phyloP scores from a whole-genome alignment of 2,888 invertebrate species.

The Drosophila lacicola region DNA sequence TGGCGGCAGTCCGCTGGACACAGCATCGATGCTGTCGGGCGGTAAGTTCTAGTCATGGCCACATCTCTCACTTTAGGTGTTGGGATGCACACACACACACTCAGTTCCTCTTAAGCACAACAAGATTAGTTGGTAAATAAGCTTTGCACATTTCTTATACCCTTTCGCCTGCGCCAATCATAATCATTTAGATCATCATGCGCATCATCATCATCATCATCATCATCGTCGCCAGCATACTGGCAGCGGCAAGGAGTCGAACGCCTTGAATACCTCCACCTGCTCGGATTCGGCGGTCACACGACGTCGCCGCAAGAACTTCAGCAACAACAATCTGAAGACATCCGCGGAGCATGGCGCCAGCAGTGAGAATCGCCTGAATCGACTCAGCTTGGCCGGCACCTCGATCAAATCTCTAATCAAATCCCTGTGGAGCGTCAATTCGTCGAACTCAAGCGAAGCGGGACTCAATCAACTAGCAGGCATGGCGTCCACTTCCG shows the following conservation, averaged over 20 bases:
- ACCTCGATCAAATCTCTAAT: slow-evolving; percentile 88
- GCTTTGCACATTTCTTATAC: slow-evolving; percentile 20
- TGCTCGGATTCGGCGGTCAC: slow-evolving; percentile 85
- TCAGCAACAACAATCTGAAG: slow-evolving; percentile 79
- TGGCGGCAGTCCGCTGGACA: slow-evolving; percentile 85
- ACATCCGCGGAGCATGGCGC: slow-evolving; percentile 72
- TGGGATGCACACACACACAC: slow-evolving; percentile 16
- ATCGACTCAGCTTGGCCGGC: slow-evolving; percentile 84
- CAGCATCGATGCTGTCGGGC: slow-evolving; percentile 82
- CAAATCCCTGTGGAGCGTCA: slow-evolving; percentile 93
- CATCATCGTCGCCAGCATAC: slow-evolving; percentile 45
- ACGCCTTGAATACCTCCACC: slow-evolving; percentile 84
- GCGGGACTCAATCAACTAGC: slow-evolving; percentile 93
- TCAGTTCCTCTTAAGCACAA: neutral
- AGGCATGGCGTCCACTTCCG: slow-evolving; percentile 86
- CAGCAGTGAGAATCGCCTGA: slow-evolving; percentile 82
- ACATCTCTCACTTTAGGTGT: slow-evolving; percentile 11
- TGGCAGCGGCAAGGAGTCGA: slow-evolving; percentile 73
- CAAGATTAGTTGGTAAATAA: slow-evolving; percentile 7
- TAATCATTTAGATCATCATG: slow-evolving; percentile 38
- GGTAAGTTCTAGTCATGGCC: slow-evolving; percentile 65
- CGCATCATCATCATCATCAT: slow-evolving; percentile 11
- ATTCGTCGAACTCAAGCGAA: slow-evolving; percentile 89
- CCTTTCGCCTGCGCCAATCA: slow-evolving; percentile 6
- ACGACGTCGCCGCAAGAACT: slow-evolving; percentile 82